Evolutionary conservation across 2,888 invertebrate genomes (phyloP).

Genomic region (Bruchidius siliquastri): DNA sequence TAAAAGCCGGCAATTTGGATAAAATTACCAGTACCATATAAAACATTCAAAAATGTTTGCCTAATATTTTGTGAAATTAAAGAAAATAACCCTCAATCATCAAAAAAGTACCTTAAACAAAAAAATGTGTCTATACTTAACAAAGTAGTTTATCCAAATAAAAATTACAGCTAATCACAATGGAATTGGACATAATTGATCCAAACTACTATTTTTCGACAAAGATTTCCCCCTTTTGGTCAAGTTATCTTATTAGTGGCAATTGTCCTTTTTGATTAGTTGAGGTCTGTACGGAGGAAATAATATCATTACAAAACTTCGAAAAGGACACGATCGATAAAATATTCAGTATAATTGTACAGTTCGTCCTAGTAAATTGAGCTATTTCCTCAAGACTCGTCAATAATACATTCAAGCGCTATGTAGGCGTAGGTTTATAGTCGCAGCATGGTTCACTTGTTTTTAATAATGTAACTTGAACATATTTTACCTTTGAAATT

Average conservation of each 20-base stretch:
- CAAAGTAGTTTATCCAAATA: not conserved
- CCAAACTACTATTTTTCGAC: not conserved
- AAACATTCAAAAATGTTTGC: not conserved
- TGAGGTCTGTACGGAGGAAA: not conserved
- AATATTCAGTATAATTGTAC: not conserved
- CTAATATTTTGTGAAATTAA: not conserved
- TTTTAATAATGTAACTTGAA: not conserved
- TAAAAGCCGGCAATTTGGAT: not conserved
- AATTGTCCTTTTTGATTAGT: not conserved
- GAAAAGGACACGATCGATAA: not conserved
- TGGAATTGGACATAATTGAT: not conserved
- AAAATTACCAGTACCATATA: not conserved
- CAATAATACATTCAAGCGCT: not conserved
- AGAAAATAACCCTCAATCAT: not conserved
- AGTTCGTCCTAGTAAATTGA: not conserved
- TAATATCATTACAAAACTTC: not conserved
- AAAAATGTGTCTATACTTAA: not conserved
- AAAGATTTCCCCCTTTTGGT: not conserved
- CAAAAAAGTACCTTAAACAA: not conserved
- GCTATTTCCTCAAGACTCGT: not conserved
- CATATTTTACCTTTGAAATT: not conserved
- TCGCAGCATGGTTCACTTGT: not conserved
- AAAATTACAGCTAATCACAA: not conserved
- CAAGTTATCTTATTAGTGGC: not conserved
- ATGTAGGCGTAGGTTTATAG: not conserved